Base-by-base conservation (phyloP, 2,888 invertebrate genomes). In the Scaptomyza parva region DNA sequence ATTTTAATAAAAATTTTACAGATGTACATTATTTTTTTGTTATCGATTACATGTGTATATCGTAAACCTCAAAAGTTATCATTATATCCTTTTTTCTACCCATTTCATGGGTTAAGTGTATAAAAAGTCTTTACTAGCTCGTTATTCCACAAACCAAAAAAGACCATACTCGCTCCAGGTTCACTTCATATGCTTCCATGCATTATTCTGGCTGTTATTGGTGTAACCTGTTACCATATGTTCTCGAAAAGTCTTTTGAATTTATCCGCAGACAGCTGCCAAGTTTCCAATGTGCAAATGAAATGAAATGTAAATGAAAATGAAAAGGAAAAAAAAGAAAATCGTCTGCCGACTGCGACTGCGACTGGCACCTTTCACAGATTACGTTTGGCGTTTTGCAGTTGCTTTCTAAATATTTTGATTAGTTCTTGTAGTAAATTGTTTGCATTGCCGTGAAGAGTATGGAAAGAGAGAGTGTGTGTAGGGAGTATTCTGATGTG, bases 371-470 rank as follows among this genome's bases (percentile, higher is more conserved):
- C 81, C 81, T 82, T 87, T 81, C 82, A 75, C 63, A 58, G 58
- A n/a, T n/a, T 50, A 39, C 47, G 33, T 33, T 35, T 35, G 8
- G 14, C 14, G 35, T 35, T 35, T 35, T 35, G 35, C 35, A 35
- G 35, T 35, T 35, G 35, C 37, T 66, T 62, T 70, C 73, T 65
- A 83, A 83, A 83, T 83, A 86, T 88, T 83, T 83, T 83, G 82
- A 88, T 83, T 88, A 74, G 88, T 73, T 67, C 80, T 65, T 83
- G 82, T 86, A 79, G 88, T 86, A 83, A 88, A 73, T 67, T 86
- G 88, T 72, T 71, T 71, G 78, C 63, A 52, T 62, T 64, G 59
- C 41, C 43, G 7, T 20, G n/a, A 20, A 20, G 30, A 8, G 17
- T 7, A 30, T 8, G 3, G 26, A 18, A 14, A 14, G 35, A 35